Evolutionary conservation across 2,113 vertebrate genomes (phyloP).

Genomic region (Cinclus cinclus): DNA sequence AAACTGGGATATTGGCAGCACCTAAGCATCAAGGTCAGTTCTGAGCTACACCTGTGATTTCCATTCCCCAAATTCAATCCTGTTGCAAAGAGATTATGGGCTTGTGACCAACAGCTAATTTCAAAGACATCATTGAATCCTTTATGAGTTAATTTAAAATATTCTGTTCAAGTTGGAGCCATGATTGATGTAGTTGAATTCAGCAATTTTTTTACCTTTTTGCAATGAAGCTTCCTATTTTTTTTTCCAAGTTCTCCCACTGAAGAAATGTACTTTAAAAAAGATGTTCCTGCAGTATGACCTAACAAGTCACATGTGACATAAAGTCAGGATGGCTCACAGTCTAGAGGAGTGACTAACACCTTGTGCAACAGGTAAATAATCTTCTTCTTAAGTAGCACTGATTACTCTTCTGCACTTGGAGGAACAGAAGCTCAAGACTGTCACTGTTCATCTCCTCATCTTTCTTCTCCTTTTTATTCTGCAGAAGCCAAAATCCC

Average conservation of each 20-base stretch:
- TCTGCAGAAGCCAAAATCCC: neutral
- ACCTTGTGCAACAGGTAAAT: neutral
- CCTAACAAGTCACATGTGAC: neutral
- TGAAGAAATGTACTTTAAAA: neutral
- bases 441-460: neutral
- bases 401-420: neutral
- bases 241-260: neutral
- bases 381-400: neutral
- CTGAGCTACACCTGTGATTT: neutral
- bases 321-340: neutral
- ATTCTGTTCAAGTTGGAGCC: neutral
- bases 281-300: neutral
- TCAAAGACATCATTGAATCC: neutral
- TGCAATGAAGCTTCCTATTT: neutral
- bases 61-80: neutral
- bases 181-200: neutral
- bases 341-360: neutral
- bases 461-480: neutral
- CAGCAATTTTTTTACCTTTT: neutral
- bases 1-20: neutral
- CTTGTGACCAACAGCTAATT: neutral
- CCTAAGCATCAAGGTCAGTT: neutral
- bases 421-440: neutral
- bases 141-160: conserved; percentile 9
- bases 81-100: neutral